Percentiles rank a stretch among this genome's conserved stretches.
Conservation (phyloP, 2,888 invertebrate species). For the Dryocosmus kuriphilus region DNA sequence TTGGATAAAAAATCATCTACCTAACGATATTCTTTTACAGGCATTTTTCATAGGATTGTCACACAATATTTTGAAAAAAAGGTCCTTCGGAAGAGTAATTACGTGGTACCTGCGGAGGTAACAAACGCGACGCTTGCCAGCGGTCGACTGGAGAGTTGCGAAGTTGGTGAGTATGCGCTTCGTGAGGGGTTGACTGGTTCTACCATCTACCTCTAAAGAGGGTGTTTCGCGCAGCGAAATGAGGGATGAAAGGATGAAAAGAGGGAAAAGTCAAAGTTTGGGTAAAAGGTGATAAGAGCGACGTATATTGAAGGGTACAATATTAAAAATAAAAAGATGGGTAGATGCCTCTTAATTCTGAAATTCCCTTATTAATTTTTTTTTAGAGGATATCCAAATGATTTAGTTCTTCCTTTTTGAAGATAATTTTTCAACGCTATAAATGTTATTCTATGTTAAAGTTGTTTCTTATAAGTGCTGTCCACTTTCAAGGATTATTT, state of each 20-base stretch:
- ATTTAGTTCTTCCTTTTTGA: too few species aligned
- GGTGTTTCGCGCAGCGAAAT: slow-evolving; percentile 45
- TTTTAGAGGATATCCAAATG: too few species aligned
- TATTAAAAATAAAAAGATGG: background rate
- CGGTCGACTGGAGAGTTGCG: slow-evolving; percentile 50
- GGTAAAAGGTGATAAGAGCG: background rate
- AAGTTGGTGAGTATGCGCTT: slow-evolving; percentile 50
- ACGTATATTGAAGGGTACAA: background rate
- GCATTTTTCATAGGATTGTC: background rate
- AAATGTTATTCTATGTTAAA: too few species aligned
- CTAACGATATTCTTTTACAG: background rate
- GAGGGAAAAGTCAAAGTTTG: background rate
- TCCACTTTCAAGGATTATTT: too few species aligned
- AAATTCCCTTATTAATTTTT: too few species aligned
- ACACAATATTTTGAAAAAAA: background rate
- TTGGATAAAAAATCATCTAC: background rate
- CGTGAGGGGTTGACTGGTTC: slow-evolving; percentile 7
- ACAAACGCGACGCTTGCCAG: slow-evolving; percentile 52
- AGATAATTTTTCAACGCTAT: too few species aligned
- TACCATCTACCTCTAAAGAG: slow-evolving; percentile 44
- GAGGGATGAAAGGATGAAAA: background rate
- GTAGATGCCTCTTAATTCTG: too few species aligned
- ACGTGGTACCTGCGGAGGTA: slow-evolving; percentile 43
- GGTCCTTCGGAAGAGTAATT: background rate
- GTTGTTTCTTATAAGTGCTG: too few species aligned